Conservation (phyloP, 2,888 invertebrate species). For the Epirrhoe tristata region DNA sequence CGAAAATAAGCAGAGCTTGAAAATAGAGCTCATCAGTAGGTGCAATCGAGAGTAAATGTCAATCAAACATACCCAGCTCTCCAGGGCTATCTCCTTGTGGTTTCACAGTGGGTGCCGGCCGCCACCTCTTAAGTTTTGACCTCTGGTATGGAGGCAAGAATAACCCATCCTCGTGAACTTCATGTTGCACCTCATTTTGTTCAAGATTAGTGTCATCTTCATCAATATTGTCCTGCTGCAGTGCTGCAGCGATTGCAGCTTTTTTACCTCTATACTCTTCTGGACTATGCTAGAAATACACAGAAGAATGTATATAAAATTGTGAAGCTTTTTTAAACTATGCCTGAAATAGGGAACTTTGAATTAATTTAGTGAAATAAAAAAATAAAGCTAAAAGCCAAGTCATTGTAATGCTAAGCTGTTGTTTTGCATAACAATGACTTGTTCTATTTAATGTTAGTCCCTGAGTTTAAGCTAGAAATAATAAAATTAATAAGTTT, state of each 20-base stretch:
- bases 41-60: too few species aligned
- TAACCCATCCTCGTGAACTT: conserved; percentile 69
- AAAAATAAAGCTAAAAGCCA: too few species aligned
- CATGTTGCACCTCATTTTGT: conserved; percentile 69
- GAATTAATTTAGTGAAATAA: too few species aligned
- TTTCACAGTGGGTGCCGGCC: conserved; percentile 88
- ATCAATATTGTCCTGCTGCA: conserved; percentile 59
- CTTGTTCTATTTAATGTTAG: too few species aligned
- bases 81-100: conserved; percentile 91
- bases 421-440: too few species aligned
- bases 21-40: too few species aligned
- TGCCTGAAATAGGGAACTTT: too few species aligned
- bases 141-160: conserved; percentile 66
- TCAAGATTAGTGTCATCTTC: conserved; percentile 72
- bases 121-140: conserved; percentile 88
- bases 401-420: too few species aligned
- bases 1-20: too few species aligned
- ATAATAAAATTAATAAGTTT: too few species aligned
- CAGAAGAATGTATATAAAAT: background rate
- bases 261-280: conserved; percentile 74
- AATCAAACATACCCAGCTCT: conserved; percentile 95
- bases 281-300: conserved; percentile 40
- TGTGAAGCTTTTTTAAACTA: background rate
- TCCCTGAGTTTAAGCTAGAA: too few species aligned
- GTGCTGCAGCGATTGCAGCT: conserved; percentile 77